These are phyloP conservation scores for Nesoenas mayeri DNA, from an alignment of 2,113 vertebrate species.

Conservation along the genomic window DNA sequence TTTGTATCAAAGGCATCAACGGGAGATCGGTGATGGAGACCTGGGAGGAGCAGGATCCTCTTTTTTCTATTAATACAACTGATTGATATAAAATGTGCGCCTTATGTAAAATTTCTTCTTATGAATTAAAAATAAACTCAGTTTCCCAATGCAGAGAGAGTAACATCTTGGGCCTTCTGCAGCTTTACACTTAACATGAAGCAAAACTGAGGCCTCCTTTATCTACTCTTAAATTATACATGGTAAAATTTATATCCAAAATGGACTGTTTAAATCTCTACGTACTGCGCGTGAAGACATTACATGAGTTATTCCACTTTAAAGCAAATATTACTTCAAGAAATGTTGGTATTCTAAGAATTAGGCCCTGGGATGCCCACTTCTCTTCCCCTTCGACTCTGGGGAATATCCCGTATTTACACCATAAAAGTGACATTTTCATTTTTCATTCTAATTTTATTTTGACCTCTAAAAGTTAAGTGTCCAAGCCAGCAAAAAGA, in stretches of 20 bases:
- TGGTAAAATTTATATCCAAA: background rate
- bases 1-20: background rate
- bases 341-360: background rate
- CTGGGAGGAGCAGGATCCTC: background rate
- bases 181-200: background rate
- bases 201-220: background rate
- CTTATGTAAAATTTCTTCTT: background rate
- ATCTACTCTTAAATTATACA: background rate
- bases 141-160: background rate
- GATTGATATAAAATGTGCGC: fast-evolving
- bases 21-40: background rate
- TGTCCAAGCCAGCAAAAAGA: fast-evolving
- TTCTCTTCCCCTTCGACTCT: background rate
- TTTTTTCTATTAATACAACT: background rate
- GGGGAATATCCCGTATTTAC: background rate
- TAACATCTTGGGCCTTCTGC: background rate
- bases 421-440: background rate
- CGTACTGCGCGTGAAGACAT: background rate
- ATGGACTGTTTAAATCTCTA: background rate
- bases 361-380: background rate
- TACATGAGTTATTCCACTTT: background rate
- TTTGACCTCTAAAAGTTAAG: background rate
- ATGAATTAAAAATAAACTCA: background rate
- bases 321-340: background rate
- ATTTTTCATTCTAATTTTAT: background rate